Conservation (phyloP, 2,888 invertebrate genomes). For the Timema cristinae region DNA sequence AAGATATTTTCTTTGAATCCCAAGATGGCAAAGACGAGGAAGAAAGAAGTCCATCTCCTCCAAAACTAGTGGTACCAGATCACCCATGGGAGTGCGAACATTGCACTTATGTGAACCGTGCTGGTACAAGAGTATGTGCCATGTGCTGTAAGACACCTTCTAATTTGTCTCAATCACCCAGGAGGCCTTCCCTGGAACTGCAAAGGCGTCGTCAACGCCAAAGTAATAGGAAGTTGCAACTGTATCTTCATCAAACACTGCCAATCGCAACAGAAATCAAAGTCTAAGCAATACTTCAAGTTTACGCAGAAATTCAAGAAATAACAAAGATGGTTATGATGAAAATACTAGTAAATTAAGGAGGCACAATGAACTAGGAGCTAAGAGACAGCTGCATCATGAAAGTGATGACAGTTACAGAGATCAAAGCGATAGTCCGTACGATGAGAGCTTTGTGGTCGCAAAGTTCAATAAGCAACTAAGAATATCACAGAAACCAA, state of each 20-base stretch:
- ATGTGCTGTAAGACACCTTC: conserved; percentile 77
- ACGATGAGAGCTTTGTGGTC: conserved; percentile 20
- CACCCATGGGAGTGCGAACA: conserved; percentile 83
- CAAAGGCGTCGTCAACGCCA: conserved; percentile 17
- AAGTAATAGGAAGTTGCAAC: conserved; percentile 14
- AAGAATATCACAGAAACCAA: conserved; percentile 22
- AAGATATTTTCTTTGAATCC: not conserved
- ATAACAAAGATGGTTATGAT: not conserved
- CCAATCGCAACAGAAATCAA: not conserved
- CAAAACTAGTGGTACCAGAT: conserved; percentile 44
- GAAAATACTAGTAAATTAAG: not conserved
- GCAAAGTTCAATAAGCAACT: conserved; percentile 28
- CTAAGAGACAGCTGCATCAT: conserved; percentile 12
- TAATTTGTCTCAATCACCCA: conserved; percentile 40
- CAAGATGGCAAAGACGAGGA: conserved; percentile 33
- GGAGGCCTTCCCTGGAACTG: conserved; percentile 19
- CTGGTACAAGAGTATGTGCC: conserved; percentile 72
- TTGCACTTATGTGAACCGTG: conserved; percentile 83
- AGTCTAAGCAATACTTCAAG: not conserved
- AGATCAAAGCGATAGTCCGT: conserved; percentile 24
- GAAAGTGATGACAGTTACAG: conserved; percentile 20
- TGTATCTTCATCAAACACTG: conserved; percentile 5
- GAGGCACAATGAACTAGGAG: conserved; percentile 15
- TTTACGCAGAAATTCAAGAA: conserved; percentile 17
- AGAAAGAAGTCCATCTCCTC: conserved; percentile 47